Evolutionary conservation across 64 coral and sea anemone species (phyloP).

Genomic region (Platygyra sinensis): DNA sequence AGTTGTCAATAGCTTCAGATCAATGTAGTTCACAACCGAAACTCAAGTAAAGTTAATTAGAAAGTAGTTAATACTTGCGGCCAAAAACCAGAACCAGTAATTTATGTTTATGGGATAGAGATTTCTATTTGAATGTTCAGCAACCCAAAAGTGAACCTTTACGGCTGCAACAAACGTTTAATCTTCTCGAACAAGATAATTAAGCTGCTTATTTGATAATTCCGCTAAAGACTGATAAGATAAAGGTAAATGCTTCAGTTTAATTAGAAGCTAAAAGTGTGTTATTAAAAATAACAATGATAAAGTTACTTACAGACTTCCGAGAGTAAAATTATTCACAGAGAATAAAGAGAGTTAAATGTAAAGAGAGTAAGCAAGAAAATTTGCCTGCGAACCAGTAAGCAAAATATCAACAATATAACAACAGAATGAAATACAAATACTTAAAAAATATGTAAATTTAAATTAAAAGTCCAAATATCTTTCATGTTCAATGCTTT

Average conservation of each 20-base stretch:
- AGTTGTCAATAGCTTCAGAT: too few species aligned
- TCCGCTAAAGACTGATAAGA: background rate
- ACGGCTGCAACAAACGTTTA: background rate
- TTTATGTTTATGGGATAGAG: background rate
- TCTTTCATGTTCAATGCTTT: background rate
- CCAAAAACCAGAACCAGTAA: background rate
- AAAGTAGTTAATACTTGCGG: background rate
- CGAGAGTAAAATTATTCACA: background rate
- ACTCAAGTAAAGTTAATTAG: too few species aligned
- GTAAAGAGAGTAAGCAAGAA: background rate
- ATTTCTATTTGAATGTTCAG: background rate
- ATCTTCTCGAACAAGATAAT: background rate
- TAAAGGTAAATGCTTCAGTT: background rate
- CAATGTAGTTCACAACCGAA: too few species aligned
- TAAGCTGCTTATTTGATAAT: background rate
- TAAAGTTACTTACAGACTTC: background rate
- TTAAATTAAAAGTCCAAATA: background rate
- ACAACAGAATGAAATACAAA: background rate
- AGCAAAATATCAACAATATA: background rate
- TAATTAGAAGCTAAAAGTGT: background rate
- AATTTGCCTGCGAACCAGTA: background rate
- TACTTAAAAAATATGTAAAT: background rate
- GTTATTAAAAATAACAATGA: background rate
- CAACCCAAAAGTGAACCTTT: background rate
- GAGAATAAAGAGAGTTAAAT: background rate